These are phyloP conservation scores for Clarias batrachus DNA, from an alignment of 2,113 vertebrate genomes.

Conservation along the genomic window DNA sequence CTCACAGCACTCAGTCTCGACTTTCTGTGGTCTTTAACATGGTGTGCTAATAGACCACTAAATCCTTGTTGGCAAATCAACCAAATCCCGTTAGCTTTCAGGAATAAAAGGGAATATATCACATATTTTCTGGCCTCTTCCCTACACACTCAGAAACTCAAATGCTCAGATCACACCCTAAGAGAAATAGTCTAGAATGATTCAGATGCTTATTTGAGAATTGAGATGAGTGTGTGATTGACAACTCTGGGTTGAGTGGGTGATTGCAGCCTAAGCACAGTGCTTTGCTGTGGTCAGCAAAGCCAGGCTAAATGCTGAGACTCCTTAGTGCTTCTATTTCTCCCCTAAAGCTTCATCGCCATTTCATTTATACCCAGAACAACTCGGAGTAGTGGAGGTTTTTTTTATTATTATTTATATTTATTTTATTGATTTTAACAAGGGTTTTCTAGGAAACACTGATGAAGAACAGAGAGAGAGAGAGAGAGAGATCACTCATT, in stretches of 20 bases:
- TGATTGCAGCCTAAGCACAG: constrained; percentile 8
- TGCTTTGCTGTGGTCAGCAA: constrained; percentile 36
- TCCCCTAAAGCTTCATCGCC: constrained; percentile 10
- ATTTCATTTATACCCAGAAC: background rate
- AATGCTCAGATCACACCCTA: background rate
- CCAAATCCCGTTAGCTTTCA: constrained; percentile 20
- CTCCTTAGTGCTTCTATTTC: constrained; percentile 6
- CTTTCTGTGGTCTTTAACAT: constrained; percentile 1
- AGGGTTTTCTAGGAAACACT: background rate
- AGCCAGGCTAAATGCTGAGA: constrained; percentile 24
- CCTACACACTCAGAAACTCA: background rate
- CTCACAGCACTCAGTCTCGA: background rate
- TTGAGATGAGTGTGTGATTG: constrained; percentile 39
- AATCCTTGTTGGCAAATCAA: constrained; percentile 13
- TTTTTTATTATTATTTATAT: background rate
- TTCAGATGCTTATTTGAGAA: background rate
- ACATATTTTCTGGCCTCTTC: background rate
- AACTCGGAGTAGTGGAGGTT: background rate
- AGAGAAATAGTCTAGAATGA: background rate
- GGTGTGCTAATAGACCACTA: constrained; percentile 14
- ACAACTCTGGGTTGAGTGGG: constrained; percentile 16
- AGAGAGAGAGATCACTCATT: background rate
- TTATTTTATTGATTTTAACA: background rate
- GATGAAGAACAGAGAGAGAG: constrained; percentile 9
- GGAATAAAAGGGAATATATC: background rate